Percentiles rank a stretch among this genome's conserved stretches.
Evolutionary conservation across 2,797 vertebrate species (phyloP).

Genomic region (Xenentodon cancila): DNA sequence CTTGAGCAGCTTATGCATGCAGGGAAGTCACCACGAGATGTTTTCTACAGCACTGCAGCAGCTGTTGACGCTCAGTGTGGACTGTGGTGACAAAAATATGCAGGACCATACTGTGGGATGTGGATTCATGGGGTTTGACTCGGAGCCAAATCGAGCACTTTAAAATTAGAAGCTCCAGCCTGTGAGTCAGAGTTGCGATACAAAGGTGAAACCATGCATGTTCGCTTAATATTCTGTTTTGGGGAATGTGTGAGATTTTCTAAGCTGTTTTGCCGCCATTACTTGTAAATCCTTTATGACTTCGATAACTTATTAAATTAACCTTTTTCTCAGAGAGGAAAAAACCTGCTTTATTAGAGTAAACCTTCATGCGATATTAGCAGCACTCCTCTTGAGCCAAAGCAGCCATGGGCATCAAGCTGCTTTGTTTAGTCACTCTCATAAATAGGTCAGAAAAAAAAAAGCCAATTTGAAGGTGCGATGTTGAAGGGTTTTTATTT

Average conservation of each 20-base stretch:
- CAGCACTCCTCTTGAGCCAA: neutral
- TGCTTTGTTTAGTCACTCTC: slow-evolving; percentile 20
- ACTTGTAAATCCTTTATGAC: neutral
- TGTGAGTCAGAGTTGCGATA: slow-evolving; percentile 29
- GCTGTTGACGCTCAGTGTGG: slow-evolving; percentile 27
- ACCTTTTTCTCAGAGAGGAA: neutral
- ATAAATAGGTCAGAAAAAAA: slow-evolving; percentile 33
- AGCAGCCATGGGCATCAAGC: neutral
- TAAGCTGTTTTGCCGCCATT: slow-evolving; percentile 18
- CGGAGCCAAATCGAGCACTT: slow-evolving; percentile 42
- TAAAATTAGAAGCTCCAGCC: slow-evolving; percentile 40
- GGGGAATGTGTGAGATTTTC: slow-evolving; percentile 10
- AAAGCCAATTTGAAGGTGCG: slow-evolving; percentile 22
- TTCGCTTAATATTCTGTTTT: slow-evolving; percentile 12
- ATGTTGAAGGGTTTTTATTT: slow-evolving; percentile 33
- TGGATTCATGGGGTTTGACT: slow-evolving; percentile 27
- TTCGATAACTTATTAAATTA: slow-evolving; percentile 16
- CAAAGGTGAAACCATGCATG: slow-evolving; percentile 41
- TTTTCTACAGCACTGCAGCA: slow-evolving; percentile 15
- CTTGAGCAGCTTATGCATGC: neutral
- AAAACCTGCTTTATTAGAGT: slow-evolving; percentile 1
- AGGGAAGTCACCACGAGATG: slow-evolving; percentile 2
- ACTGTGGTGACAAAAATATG: slow-evolving; percentile 14
- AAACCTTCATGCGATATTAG: neutral
- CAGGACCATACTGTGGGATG: slow-evolving; percentile 7